Conservation (phyloP, 2,888 invertebrate species). For the Macrophya alboannulata region DNA sequence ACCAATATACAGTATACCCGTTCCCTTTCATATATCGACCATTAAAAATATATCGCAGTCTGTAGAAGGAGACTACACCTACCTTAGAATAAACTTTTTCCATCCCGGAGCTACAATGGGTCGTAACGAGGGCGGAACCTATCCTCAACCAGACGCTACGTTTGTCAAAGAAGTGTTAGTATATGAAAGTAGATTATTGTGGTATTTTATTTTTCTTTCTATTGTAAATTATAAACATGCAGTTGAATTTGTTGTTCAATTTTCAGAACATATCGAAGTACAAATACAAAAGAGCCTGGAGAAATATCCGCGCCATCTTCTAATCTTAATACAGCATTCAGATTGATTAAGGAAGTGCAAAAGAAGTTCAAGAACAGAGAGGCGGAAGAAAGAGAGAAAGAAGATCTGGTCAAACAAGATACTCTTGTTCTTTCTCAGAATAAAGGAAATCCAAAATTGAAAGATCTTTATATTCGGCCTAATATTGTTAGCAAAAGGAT, state of each 20-base stretch:
- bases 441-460: slow-evolving; percentile 98
- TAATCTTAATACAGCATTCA: slow-evolving; percentile 97
- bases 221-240: neutral
- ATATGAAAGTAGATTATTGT: slow-evolving; percentile 31
- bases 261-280: slow-evolving; percentile 95
- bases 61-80: slow-evolving; percentile 99
- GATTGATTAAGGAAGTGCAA: slow-evolving; percentile 99
- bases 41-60: slow-evolving; percentile 99
- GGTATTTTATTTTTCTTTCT: neutral
- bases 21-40: slow-evolving; percentile 99
- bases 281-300: slow-evolving; percentile 98
- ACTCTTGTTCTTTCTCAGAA: slow-evolving; percentile 95
- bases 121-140: slow-evolving; percentile 94
- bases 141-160: slow-evolving; percentile 97
- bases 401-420: slow-evolving; percentile 99
- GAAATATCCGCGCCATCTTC: slow-evolving; percentile 96
- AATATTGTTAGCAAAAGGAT: slow-evolving; percentile 98
- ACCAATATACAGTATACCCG: slow-evolving; percentile 97
- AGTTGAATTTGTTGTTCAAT: neutral
- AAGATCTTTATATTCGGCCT: slow-evolving; percentile 99
- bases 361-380: slow-evolving; percentile 99
- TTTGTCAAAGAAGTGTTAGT: slow-evolving; percentile 98
- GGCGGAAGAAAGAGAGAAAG: slow-evolving; percentile 99
- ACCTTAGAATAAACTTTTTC: slow-evolving; percentile 98
- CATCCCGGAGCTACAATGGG: slow-evolving; percentile 99